These are phyloP conservation scores for Thamnaconus septentrionalis DNA, from an alignment of 2,113 vertebrate genomes.

Conservation along the genomic window DNA sequence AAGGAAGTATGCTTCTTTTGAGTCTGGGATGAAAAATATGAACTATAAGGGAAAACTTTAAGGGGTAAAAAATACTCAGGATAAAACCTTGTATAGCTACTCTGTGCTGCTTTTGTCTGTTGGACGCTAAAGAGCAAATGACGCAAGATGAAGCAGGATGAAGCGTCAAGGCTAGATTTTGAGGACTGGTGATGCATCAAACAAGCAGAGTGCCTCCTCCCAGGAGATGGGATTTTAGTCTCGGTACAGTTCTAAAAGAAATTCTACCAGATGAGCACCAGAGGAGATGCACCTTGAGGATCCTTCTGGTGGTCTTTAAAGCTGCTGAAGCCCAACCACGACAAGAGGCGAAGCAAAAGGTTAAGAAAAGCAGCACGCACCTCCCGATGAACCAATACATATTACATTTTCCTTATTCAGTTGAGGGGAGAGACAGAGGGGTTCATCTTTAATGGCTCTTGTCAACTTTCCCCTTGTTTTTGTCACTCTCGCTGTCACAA, in stretches of 20 bases:
- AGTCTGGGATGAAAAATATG: no score
- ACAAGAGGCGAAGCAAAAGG: background rate
- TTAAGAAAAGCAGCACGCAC: background rate
- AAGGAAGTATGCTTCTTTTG: no score
- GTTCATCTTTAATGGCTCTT: slow-evolving; percentile 25
- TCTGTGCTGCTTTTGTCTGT: background rate
- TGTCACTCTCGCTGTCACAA: background rate
- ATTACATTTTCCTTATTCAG: slow-evolving; percentile 16
- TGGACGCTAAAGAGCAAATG: background rate
- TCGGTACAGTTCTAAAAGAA: background rate
- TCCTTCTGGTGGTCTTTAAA: background rate
- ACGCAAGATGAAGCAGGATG: no score
- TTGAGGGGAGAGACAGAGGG: background rate
- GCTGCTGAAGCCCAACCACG: slow-evolving; percentile 17
- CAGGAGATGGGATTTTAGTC: background rate
- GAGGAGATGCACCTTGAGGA: background rate
- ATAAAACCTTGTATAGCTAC: no score
- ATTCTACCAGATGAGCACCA: background rate
- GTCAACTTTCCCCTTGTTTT: slow-evolving; percentile 28
- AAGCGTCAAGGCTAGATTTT: no score
- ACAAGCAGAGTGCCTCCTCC: background rate
- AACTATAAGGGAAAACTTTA: no score
- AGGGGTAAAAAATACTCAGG: no score
- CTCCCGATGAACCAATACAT: slow-evolving; percentile 27
- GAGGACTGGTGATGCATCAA: no score